These are phyloP conservation scores for Papilio elwesi DNA, from an alignment of 2,888 invertebrate species.

Conservation along the genomic window DNA sequence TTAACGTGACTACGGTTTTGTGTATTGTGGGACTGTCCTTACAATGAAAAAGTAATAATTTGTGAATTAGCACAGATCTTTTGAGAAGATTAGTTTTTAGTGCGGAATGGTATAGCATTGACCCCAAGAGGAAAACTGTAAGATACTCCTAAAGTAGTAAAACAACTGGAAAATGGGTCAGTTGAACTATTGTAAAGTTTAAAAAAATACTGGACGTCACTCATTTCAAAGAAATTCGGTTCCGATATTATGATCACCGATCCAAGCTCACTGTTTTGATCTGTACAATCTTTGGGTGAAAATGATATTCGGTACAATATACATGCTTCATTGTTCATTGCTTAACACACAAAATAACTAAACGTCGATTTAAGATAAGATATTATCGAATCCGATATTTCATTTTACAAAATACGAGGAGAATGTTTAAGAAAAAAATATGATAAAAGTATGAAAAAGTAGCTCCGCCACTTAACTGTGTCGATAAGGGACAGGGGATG, in stretches of 20 bases:
- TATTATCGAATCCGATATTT: conserved; percentile 20
- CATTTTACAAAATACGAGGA: conserved; percentile 19
- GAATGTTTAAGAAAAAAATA: conserved; percentile 20
- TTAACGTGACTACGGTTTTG: conserved; percentile 3
- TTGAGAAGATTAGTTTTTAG: neutral
- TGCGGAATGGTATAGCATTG: neutral
- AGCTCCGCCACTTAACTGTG: conserved; percentile 52
- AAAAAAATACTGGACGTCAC: neutral
- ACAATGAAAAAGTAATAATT: too few species aligned
- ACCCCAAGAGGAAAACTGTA: neutral
- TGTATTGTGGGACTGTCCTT: neutral
- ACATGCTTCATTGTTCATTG: neutral
- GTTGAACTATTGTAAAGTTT: neutral
- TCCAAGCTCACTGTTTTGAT: too few species aligned
- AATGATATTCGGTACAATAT: too few species aligned
- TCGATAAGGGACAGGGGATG: conserved; percentile 49
- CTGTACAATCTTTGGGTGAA: too few species aligned
- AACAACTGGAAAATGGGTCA: too few species aligned
- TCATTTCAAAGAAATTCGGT: too few species aligned
- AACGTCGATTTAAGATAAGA: conserved; percentile 31
- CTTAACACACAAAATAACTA: conserved; percentile 6
- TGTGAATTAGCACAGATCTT: too few species aligned
- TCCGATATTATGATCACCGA: too few species aligned
- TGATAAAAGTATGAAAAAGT: conserved; percentile 43
- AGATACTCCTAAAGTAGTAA: neutral